phyloP scores from a whole-genome alignment of 2,113 vertebrate genomes.

The Ivindomyrus marchei region DNA sequence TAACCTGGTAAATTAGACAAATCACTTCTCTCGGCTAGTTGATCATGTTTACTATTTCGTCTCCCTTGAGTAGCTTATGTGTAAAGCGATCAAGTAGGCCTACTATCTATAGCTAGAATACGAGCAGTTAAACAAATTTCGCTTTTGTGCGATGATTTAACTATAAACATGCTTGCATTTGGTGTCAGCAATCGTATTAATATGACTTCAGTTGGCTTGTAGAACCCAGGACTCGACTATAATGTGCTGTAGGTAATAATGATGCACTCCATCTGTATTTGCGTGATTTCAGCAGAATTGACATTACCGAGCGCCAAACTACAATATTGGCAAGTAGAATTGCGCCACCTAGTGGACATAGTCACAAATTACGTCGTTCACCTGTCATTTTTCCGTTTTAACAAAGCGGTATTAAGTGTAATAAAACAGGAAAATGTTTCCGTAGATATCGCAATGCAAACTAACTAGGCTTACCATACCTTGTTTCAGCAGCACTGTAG shows the following conservation, averaged over 20 bases:
- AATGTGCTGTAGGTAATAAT: background rate
- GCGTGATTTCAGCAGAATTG: background rate
- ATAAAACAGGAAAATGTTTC: background rate
- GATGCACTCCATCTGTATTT: constrained; percentile 8
- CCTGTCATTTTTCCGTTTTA: background rate
- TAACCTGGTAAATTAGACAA: background rate
- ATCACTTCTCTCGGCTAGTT: background rate
- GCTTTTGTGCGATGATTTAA: background rate
- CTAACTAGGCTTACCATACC: background rate
- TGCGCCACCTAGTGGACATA: background rate
- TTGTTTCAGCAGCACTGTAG: background rate
- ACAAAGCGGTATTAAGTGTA: background rate
- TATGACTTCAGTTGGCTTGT: background rate
- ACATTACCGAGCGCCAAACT: background rate
- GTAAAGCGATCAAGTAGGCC: background rate
- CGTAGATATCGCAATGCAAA: background rate
- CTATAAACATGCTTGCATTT: background rate
- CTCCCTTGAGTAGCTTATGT: background rate
- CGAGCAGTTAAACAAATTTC: background rate
- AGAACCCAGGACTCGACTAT: background rate
- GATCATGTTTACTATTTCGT: background rate
- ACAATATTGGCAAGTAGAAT: background rate
- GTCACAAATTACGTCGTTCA: background rate
- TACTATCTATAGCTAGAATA: background rate
- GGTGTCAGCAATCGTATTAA: background rate